These are phyloP conservation scores for Exocentrus adspersus DNA, from an alignment of 2,888 invertebrate species.

Conservation along the genomic window DNA sequence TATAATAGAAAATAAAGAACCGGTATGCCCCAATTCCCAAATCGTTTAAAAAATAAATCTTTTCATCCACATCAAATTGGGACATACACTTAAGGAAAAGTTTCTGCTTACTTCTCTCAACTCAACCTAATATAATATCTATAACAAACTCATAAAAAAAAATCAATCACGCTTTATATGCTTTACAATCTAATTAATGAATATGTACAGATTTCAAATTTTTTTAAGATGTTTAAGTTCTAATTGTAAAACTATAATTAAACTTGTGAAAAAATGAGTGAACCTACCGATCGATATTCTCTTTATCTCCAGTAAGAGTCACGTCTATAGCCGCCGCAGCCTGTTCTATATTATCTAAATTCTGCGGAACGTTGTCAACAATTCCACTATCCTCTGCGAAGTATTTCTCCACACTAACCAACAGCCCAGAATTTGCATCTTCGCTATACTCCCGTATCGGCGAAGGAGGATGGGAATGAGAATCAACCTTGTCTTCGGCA, in stretches of 20 bases:
- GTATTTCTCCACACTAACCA: conserved; percentile 32
- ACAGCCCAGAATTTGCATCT: not conserved
- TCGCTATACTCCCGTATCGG: conserved; percentile 28
- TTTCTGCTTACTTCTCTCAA: conserved; percentile 29
- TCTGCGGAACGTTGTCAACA: conserved; percentile 41
- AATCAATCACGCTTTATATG: conserved; percentile 16
- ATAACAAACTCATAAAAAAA: not conserved
- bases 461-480: conserved; percentile 36
- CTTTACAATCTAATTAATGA: conserved; percentile 15
- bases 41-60: not conserved
- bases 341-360: conserved; percentile 33
- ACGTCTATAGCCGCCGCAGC: conserved; percentile 36
- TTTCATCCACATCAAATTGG: not conserved
- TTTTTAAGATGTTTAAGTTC: conserved; percentile 22
- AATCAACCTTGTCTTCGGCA: conserved; percentile 14
- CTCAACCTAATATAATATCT: not conserved
- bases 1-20: conserved; percentile 5
- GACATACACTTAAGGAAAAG: conserved; percentile 10
- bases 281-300: conserved; percentile 52
- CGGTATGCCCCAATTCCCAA: conserved; percentile 14
- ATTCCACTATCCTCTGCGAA: conserved; percentile 50
- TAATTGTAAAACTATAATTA: conserved; percentile 21
- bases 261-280: conserved; percentile 10
- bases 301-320: conserved; percentile 27
- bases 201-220: conserved; percentile 29